phyloP scores from a whole-genome alignment of 2,888 invertebrate species.

The Pristionchus entomophagus region DNA sequence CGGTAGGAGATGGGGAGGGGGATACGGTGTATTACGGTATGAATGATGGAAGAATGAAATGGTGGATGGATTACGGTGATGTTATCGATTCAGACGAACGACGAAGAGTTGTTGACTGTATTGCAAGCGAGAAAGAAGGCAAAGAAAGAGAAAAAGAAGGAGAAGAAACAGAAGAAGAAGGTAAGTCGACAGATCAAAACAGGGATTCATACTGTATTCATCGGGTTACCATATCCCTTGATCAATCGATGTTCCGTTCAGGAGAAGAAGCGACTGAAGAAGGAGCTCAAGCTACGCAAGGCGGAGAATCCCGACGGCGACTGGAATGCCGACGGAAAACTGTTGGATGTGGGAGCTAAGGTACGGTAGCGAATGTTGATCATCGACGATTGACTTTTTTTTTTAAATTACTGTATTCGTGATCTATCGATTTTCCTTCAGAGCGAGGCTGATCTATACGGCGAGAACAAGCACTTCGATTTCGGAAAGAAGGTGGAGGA shows the following conservation, averaged over 20 bases:
- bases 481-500: slow-evolving; percentile 70
- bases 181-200: not conserved
- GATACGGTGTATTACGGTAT: too few relatives aligned
- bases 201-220: not conserved
- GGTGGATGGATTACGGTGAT: too few relatives aligned
- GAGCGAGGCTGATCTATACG: slow-evolving; percentile 71
- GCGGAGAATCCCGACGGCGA: slow-evolving; percentile 64
- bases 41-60: not conserved
- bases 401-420: not conserved
- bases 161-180: slow-evolving; percentile 53
- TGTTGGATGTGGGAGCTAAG: slow-evolving; percentile 56
- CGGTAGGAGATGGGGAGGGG: not conserved
- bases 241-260: slow-evolving; percentile 38
- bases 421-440: slow-evolving; percentile 49
- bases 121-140: slow-evolving; percentile 36
- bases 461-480: slow-evolving; percentile 73
- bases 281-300: slow-evolving; percentile 57
- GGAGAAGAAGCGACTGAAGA: slow-evolving; percentile 61
- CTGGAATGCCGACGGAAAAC: slow-evolving; percentile 64
- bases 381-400: not conserved
- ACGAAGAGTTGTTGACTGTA: slow-evolving; percentile 44
- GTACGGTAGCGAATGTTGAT: not conserved
- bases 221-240: not conserved
- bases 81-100: not conserved
- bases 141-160: slow-evolving; percentile 54